These are phyloP conservation scores for Gambusia yucatana DNA, from an alignment of 2,797 vertebrate species.

Conservation along the genomic window DNA sequence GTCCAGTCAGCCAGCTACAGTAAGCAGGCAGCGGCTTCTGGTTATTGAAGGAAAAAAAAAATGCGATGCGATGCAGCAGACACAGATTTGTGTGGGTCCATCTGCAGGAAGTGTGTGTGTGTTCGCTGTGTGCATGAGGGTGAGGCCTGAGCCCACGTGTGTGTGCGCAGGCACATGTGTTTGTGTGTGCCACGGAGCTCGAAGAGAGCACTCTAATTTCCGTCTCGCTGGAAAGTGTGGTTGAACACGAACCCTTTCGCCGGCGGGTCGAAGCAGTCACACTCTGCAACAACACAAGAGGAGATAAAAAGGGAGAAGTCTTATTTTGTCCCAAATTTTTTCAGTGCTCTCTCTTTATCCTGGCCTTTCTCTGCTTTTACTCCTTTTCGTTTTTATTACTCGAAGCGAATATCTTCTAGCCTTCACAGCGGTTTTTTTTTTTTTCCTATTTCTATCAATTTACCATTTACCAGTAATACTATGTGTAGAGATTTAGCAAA, in stretches of 20 bases:
- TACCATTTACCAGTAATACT: conserved; percentile 26
- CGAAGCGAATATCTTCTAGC: conserved; percentile 43
- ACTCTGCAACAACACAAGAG: conserved; percentile 63
- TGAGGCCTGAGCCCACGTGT: conserved; percentile 15
- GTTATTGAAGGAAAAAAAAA: conserved; percentile 57
- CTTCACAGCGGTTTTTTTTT: conserved; percentile 10
- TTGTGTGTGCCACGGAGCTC: conserved; percentile 57
- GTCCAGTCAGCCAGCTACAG: conserved; percentile 53
- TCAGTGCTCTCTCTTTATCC: conserved; percentile 28
- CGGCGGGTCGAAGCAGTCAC: conserved; percentile 68
- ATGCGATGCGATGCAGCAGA: conserved; percentile 50
- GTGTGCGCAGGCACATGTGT: conserved; percentile 28
- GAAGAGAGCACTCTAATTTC: conserved; percentile 79
- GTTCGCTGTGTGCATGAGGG: conserved; percentile 16
- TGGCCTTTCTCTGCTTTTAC: conserved; percentile 30
- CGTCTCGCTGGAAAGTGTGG: conserved; percentile 78
- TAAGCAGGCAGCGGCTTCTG: conserved; percentile 46
- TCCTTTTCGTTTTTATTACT: conserved; percentile 31
- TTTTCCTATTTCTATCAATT: conserved; percentile 32
- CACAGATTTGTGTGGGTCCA: conserved; percentile 43
- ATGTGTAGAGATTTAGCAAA: conserved; percentile 31
- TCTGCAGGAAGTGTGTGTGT: conserved; percentile 36
- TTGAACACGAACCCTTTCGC: conserved; percentile 76
- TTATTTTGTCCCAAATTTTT: conserved; percentile 62
- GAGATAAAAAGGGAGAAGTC: conserved; percentile 56